A percentile compares a stretch with the other conserved stretches of the same genome.
Evolutionary conservation across 2,797 vertebrate species (phyloP).

Genomic region (Okamejei kenojei): DNA sequence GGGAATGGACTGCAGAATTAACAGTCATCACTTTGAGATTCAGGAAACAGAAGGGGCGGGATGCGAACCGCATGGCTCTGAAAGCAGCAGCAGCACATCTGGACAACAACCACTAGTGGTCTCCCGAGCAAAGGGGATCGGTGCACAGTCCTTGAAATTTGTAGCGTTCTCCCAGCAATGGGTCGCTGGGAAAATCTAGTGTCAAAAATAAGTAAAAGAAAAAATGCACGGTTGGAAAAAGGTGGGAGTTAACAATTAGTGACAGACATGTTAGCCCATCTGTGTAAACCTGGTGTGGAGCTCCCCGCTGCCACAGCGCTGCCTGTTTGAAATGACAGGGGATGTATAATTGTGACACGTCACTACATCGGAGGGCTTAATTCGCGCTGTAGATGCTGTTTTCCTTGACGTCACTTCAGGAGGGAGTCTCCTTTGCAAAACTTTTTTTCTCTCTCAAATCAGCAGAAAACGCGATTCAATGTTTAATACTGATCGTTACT

Average conservation of each 20-base stretch:
- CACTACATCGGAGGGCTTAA: not conserved
- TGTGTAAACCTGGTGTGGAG: not conserved
- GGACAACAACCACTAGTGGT: not conserved
- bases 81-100: not conserved
- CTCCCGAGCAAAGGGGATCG: not conserved
- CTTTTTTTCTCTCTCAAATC: not conserved
- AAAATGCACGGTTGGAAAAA: not conserved
- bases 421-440: not conserved
- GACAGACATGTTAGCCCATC: not conserved
- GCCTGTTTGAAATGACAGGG: not conserved
- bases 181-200: not conserved
- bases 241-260: no score
- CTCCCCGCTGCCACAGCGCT: not conserved
- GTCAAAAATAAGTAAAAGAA: no score
- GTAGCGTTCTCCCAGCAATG: not conserved
- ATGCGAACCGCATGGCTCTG: not conserved
- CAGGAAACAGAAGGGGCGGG: conserved; percentile 33
- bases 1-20: not conserved
- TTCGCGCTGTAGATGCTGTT: not conserved
- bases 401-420: conserved; percentile 15
- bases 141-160: not conserved
- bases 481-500: not conserved
- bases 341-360: conserved; percentile 13
- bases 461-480: not conserved
- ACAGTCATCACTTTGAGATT: not conserved